Evolutionary conservation across 2,113 vertebrate species (phyloP).

Genomic region (Passerina amoena): DNA sequence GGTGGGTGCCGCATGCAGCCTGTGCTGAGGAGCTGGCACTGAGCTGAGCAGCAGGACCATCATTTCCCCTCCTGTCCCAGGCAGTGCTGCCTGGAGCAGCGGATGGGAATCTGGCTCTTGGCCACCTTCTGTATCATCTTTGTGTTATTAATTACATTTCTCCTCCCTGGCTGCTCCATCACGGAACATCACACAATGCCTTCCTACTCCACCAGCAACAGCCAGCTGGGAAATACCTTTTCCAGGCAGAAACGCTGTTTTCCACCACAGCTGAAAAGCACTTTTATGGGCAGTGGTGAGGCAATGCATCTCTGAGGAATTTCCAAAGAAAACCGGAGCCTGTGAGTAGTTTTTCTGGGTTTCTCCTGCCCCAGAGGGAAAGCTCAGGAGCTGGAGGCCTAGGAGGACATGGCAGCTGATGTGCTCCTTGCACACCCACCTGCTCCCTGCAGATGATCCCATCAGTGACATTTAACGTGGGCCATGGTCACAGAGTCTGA

Average conservation of each 20-base stretch:
- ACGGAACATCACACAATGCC: not conserved
- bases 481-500: not conserved
- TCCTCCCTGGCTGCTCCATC: not conserved
- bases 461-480: not conserved
- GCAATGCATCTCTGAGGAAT: not conserved
- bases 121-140: not conserved
- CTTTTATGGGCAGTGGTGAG: slow-evolving; percentile 4
- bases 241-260: not conserved
- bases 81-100: not conserved
- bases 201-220: not conserved
- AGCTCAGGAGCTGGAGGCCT: not conserved
- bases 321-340: not conserved
- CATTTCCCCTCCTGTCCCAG: not conserved
- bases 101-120: not conserved
- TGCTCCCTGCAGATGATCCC: not conserved
- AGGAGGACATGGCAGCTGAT: not conserved
- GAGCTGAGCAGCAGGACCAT: not conserved
- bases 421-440: not conserved
- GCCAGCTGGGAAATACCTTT: slow-evolving; percentile 36
- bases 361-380: not conserved
- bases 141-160: not conserved
- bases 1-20: not conserved
- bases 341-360: not conserved
- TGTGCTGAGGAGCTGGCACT: not conserved
- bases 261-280: slow-evolving; percentile 8